Percentiles rank a stretch among this genome's conserved stretches.
Conservation (phyloP, 2,797 vertebrate species). For the Tapirus indicus region DNA sequence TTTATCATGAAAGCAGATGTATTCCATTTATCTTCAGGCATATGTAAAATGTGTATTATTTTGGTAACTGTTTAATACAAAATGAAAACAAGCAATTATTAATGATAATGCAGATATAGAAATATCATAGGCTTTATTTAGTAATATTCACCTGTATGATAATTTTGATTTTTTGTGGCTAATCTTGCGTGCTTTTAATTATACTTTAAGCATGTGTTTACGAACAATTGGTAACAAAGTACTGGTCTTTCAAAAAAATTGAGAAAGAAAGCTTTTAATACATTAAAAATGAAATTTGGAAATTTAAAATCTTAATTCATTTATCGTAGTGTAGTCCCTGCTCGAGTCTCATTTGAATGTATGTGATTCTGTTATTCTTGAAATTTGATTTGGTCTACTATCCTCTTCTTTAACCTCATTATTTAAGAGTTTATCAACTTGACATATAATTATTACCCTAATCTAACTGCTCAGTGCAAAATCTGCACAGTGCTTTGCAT, state of each 20-base stretch:
- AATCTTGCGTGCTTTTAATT: not conserved
- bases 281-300: not conserved
- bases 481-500: conserved; percentile 28
- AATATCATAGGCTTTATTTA: not conserved
- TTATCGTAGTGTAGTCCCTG: not conserved
- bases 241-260: not conserved
- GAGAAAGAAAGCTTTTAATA: not conserved
- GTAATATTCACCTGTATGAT: not conserved
- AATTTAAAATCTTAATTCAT: conserved; percentile 26
- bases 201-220: not conserved
- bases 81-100: not conserved
- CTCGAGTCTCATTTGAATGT: conserved; percentile 8
- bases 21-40: not conserved
- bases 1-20: not conserved
- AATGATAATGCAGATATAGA: not conserved
- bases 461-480: conserved; percentile 62
- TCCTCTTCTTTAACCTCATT: conserved; percentile 50
- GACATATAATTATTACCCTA: conserved; percentile 70
- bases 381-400: conserved; percentile 42
- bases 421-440: conserved; percentile 69
- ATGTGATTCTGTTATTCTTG: conserved; percentile 14
- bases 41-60: not conserved
- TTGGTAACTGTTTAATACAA: not conserved
- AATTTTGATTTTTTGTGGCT: not conserved
- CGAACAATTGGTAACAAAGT: not conserved